A percentile compares a stretch with the other conserved stretches of the same genome.
phyloP scores from a whole-genome alignment of 1,140 invertebrate genomes.

The Procambarus virginalis region DNA sequence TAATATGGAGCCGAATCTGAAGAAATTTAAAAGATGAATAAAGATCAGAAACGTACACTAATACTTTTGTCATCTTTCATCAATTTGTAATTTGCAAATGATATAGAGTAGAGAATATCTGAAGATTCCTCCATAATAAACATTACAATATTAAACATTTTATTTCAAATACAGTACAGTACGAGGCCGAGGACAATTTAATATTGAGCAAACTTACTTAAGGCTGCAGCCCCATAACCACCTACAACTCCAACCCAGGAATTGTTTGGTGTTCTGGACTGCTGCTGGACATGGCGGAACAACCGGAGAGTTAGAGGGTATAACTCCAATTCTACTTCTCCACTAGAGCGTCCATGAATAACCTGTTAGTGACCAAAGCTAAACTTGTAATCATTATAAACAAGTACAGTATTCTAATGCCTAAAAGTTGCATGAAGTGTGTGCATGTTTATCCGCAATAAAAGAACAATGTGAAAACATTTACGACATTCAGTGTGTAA shows the following conservation, averaged over 20 bases:
- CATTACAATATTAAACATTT: neutral
- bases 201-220: slow-evolving; percentile 74
- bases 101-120: neutral
- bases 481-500: too few relatives aligned
- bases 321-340: slow-evolving; percentile 84
- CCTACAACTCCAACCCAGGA: slow-evolving; percentile 79
- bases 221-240: slow-evolving; percentile 81
- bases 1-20: slow-evolving; percentile 67
- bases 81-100: neutral
- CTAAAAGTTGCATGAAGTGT: too few relatives aligned
- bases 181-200: neutral
- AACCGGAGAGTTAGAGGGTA: slow-evolving; percentile 86
- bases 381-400: neutral
- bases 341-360: slow-evolving; percentile 72
- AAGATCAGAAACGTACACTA: neutral
- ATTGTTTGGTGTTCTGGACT: slow-evolving; percentile 72
- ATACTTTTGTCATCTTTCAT: neutral
- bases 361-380: slow-evolving; percentile 72
- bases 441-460: too few relatives aligned
- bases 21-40: neutral
- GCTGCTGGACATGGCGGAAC: slow-evolving; percentile 80
- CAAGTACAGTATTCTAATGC: too few relatives aligned
- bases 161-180: neutral
- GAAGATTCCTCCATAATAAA: neutral
- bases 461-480: too few relatives aligned